These are phyloP conservation scores for Barbus barbus DNA, from an alignment of 2,113 vertebrate species.

Conservation along the genomic window DNA sequence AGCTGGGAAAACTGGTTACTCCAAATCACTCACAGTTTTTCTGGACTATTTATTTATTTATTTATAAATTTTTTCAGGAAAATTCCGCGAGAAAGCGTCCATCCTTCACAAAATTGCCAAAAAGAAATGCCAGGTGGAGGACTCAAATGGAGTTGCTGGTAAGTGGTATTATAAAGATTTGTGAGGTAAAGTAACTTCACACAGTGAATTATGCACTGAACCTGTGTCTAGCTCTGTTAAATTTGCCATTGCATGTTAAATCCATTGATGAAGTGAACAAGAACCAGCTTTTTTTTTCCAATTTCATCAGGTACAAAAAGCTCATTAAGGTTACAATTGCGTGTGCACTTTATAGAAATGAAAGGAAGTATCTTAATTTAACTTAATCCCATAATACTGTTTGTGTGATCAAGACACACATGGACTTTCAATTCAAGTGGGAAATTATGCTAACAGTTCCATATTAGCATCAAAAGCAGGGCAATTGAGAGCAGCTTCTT, in stretches of 20 bases:
- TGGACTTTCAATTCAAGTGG: slow-evolving; percentile 59
- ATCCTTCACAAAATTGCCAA: slow-evolving; percentile 99
- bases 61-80: slow-evolving; percentile 84
- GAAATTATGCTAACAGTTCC: slow-evolving; percentile 75
- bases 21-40: slow-evolving; percentile 9
- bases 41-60: slow-evolving; percentile 60
- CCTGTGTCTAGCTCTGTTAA: neutral
- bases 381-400: neutral
- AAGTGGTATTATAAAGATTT: slow-evolving; percentile 53
- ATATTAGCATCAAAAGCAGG: slow-evolving; percentile 68
- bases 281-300: neutral
- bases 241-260: neutral
- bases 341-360: neutral
- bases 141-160: slow-evolving; percentile 91
- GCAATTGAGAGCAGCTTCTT: slow-evolving; percentile 52
- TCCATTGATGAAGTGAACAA: neutral
- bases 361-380: neutral
- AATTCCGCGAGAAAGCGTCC: slow-evolving; percentile 95
- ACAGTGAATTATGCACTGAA: neutral
- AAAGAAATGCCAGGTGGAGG: slow-evolving; percentile 97
- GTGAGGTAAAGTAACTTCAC: neutral
- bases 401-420: slow-evolving; percentile 55
- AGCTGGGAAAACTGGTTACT: neutral
- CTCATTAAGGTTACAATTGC: neutral
- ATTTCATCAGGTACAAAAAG: neutral